Percentiles rank a stretch among this genome's conserved stretches.
These are phyloP conservation scores for Odocoileus virginianus DNA, from an alignment of 2,113 vertebrate species.

Conservation along the genomic window DNA sequence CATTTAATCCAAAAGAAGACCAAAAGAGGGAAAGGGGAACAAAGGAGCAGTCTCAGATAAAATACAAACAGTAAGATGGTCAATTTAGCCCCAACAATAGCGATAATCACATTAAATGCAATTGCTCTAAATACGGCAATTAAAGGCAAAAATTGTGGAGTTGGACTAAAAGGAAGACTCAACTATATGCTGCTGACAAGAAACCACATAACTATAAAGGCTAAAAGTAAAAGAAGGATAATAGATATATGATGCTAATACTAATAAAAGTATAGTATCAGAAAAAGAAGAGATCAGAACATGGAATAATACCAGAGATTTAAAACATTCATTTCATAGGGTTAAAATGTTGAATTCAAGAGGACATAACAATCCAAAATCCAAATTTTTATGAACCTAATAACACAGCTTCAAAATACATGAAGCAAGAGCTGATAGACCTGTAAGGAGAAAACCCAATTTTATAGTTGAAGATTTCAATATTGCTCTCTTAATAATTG, in stretches of 20 bases:
- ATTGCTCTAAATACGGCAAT: neutral
- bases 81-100: neutral
- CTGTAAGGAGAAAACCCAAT: neutral
- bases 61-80: neutral
- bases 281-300: neutral
- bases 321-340: neutral
- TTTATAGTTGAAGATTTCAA: neutral
- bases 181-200: neutral
- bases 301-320: neutral
- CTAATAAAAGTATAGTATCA: neutral
- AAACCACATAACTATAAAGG: neutral
- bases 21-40: neutral
- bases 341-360: slow-evolving; percentile 10
- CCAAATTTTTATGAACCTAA: neutral
- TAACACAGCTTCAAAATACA: neutral
- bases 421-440: neutral
- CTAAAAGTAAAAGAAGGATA: slow-evolving; percentile 11
- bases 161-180: neutral
- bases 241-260: neutral
- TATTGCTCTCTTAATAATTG: neutral
- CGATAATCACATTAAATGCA: neutral
- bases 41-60: neutral
- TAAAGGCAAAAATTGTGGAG: neutral
- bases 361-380: neutral
- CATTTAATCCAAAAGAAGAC: neutral